A percentile compares a stretch with the other conserved stretches of the same genome.
Conservation (phyloP, 37 sponge, comb jelly and placozoan species). For the Beroe forskalii region DNA sequence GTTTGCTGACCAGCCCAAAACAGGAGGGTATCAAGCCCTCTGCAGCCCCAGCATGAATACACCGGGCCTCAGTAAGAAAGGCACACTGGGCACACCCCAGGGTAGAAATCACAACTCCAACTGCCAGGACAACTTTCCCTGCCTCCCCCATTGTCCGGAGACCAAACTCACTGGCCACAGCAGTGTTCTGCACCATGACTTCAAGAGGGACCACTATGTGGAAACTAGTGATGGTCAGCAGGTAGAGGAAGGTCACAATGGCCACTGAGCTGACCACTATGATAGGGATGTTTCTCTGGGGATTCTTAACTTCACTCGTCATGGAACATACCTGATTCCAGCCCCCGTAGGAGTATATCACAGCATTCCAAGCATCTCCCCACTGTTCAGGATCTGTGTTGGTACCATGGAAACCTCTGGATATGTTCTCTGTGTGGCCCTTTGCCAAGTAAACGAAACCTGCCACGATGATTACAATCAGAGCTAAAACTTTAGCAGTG, state of each 20-base stretch:
- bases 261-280: constrained; percentile 3
- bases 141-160: not conserved
- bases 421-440: constrained; percentile 27
- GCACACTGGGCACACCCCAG: not conserved
- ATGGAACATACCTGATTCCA: constrained; percentile 23
- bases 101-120: not conserved
- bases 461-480: not conserved
- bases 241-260: constrained; percentile 22
- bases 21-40: not conserved
- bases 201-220: not conserved
- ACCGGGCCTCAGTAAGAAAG: constrained; percentile 15
- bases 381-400: not conserved
- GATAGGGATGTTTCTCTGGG: constrained; percentile 28
- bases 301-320: constrained; percentile 9
- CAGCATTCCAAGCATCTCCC: constrained; percentile 42
- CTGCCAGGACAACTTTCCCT: not conserved
- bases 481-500: not conserved
- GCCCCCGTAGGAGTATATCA: constrained; percentile 22
- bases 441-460: constrained; percentile 1
- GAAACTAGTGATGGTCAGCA: not conserved
- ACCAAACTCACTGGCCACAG: constrained; percentile 39
- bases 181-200: not conserved
- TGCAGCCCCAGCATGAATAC: not conserved
- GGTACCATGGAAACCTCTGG: not conserved
- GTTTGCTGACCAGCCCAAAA: not conserved